Base-by-base conservation (phyloP, 2,888 invertebrate genomes). In the Eupithecia dodoneata region DNA sequence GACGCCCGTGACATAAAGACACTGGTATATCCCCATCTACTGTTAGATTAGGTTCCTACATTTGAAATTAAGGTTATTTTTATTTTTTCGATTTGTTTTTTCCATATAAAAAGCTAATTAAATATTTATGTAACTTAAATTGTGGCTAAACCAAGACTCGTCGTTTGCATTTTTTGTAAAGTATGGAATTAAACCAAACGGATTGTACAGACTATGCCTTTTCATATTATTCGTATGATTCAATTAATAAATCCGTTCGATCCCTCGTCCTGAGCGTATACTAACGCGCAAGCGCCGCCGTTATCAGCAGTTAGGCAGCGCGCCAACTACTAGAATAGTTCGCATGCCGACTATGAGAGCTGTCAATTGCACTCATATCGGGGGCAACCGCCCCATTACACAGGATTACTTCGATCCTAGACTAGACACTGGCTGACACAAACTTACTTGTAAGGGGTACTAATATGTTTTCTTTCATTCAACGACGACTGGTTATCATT, bases 301-400 rank as follows among this genome's bases (percentile, higher is more conserved):
- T 71, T 79, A 79, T 52, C 77, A 73, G 80, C 82, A 84, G 85
- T 86, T 87, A 86, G 94, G 93, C 93, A 91, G 70, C 44, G 74
- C 69, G 93, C 94, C 94, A 94, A 89, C 79, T 82, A 90, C 92
- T 87, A 92, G 92, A 94, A 94, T 94, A 94, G 93, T 93, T 90
- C 82, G 85, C 85, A 88, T 90, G 87, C 89, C 88, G 83, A 84
- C 85, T 82, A 85, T 87, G 86, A 90, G 85, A 84, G 84, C 89
- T 90, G 92, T 91, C 92, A 91, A 87, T 89, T 87, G 84, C 80
- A 82, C 79, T 88, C 88, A 90, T 89, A 90, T 87, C 82, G 89
- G 84, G 89, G 87, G 87, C 89, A 87, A 89, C 87, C 88, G 81
- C 84, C 86, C 74, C 79, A 74, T 74, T 77, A 73, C n/a, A 72